Conservation (phyloP, 2,797 vertebrate genomes). For the Chelon auratus region DNA sequence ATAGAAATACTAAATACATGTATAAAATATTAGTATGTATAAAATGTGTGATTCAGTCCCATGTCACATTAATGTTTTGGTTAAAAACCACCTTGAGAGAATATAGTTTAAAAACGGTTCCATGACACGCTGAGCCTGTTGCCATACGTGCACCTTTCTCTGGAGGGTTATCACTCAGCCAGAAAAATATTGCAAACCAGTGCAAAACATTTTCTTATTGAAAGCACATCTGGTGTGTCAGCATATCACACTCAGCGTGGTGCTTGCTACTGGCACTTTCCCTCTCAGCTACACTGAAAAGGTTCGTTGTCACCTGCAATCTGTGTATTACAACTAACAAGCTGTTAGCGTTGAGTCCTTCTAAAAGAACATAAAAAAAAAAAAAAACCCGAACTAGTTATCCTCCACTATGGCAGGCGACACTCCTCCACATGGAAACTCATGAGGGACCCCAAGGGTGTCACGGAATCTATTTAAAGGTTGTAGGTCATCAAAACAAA, state of each 20-base stretch:
- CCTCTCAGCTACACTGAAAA: slow-evolving; percentile 13
- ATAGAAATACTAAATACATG: neutral
- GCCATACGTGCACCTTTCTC: neutral
- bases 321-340: slow-evolving; percentile 16
- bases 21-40: too few species aligned
- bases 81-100: slow-evolving; percentile 1
- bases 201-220: slow-evolving; percentile 16
- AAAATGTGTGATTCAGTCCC: too few species aligned
- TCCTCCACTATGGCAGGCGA: slow-evolving; percentile 14
- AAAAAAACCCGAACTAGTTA: slow-evolving; percentile 15
- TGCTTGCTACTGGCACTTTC: neutral
- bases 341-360: slow-evolving; percentile 10
- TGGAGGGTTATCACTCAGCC: slow-evolving; percentile 9
- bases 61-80: too few species aligned
- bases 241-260: slow-evolving; percentile 29
- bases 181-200: slow-evolving; percentile 26
- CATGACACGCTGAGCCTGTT: neutral
- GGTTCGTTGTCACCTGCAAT: slow-evolving; percentile 19
- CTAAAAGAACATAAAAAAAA: slow-evolving; percentile 31
- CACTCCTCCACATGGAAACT: slow-evolving; percentile 35
- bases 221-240: slow-evolving; percentile 31
- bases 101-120: neutral
- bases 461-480: slow-evolving; percentile 76
- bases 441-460: slow-evolving; percentile 35
- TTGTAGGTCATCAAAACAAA: slow-evolving; percentile 81